These are phyloP conservation scores for Pentalonia nigronervosa DNA, from an alignment of 1,140 invertebrate genomes.

Conservation along the genomic window DNA sequence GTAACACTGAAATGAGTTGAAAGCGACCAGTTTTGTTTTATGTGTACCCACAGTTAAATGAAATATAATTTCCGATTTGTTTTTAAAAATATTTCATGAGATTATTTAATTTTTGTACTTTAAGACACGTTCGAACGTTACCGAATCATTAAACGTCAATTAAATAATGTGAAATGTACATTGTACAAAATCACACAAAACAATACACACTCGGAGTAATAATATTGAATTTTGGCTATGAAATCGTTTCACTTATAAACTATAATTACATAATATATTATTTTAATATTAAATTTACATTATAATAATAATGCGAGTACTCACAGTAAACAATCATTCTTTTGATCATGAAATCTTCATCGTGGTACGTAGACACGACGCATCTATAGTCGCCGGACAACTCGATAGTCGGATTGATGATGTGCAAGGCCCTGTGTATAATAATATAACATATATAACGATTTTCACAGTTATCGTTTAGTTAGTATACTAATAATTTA, in stretches of 20 bases:
- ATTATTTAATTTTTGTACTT: not conserved
- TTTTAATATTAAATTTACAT: not conserved
- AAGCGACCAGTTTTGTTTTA: not conserved
- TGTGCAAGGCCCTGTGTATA: conserved; percentile 68
- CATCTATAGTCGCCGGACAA: conserved; percentile 78
- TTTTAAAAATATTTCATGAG: not conserved
- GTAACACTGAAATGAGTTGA: not conserved
- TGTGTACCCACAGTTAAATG: not conserved
- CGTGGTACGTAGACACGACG: conserved; percentile 73
- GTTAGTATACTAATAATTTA: not conserved
- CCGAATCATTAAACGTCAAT: not conserved
- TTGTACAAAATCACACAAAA: not conserved
- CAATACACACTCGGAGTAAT: not conserved
- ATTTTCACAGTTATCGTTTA: not conserved
- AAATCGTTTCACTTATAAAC: too few relatives aligned
- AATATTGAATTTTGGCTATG: not conserved
- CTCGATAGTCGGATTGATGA: conserved; percentile 73
- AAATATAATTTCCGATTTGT: not conserved
- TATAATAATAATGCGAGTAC: conserved; percentile 62
- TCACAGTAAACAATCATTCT: conserved; percentile 77
- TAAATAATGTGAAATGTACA: not conserved
- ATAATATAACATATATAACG: too few relatives aligned
- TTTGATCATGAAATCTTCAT: conserved; percentile 71
- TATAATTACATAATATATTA: too few relatives aligned
- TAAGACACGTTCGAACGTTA: not conserved